Conservation (phyloP, 1,140 invertebrate species). For the Drosophila murphyi region DNA sequence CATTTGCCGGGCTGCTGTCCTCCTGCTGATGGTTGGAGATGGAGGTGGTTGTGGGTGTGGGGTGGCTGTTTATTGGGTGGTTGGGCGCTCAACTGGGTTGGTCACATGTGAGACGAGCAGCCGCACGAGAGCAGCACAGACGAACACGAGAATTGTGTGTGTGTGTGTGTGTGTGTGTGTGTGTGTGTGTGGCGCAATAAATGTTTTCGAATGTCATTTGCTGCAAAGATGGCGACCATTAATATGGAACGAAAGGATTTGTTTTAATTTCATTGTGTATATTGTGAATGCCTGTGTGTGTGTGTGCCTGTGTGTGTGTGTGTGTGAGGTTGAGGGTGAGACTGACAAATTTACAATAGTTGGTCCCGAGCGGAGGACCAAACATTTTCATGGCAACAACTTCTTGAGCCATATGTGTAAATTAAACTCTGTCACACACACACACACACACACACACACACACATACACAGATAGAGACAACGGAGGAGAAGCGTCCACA, state of each 20-base stretch:
- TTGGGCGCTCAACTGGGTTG: conserved; percentile 35
- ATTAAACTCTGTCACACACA: conserved; percentile 35
- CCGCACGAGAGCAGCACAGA: conserved; percentile 16
- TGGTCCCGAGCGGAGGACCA: conserved; percentile 30
- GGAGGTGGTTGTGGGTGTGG: neutral
- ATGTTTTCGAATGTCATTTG: conserved; percentile 83
- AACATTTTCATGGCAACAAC: conserved; percentile 43
- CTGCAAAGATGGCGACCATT: conserved; percentile 81
- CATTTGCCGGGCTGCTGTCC: conserved; percentile 34
- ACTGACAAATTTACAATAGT: conserved; percentile 40
- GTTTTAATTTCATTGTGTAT: conserved; percentile 73
- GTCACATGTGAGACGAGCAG: conserved; percentile 49
- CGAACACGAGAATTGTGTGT: conserved; percentile 10
- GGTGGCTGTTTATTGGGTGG: conserved; percentile 34
- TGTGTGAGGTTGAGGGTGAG: neutral
- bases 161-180: conserved; percentile 7
- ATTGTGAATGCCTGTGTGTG: neutral
- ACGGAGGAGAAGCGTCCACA: conserved; percentile 22
- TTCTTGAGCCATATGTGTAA: conserved; percentile 48
- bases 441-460: neutral
- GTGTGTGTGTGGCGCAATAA: conserved; percentile 64
- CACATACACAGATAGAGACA: no score
- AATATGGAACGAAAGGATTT: conserved; percentile 83
- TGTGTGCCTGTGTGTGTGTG: neutral
- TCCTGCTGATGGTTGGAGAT: conserved; percentile 29